Base-by-base conservation (phyloP, 2,797 vertebrate species). In the Atherinosoma microstoma region DNA sequence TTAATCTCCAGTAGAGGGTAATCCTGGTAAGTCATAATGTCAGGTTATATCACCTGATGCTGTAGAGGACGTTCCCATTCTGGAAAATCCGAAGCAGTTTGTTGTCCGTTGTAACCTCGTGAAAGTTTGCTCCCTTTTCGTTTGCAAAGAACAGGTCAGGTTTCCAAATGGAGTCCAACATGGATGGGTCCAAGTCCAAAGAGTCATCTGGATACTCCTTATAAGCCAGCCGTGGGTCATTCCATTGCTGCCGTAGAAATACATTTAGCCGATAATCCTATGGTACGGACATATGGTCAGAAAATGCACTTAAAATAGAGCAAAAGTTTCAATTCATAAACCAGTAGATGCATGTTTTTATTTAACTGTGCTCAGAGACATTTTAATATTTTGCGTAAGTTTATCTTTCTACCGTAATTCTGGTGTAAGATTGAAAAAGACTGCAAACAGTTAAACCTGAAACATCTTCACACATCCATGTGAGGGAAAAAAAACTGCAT, bases 111-210 rank as follows among this genome's bases (percentile, higher is more conserved):
- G 97, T 99, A 65, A 98, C 97, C 82, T 97, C 97, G 0, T 99
- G 97, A 88, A 99, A 99, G 81, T 95, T 97, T 82, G 97, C 97
- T 27, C 97, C 97, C 84, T 99, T 99, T 88, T 99, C 97, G 0
- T 99, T 99, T 80, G 97, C 97, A 2, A 99, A 98, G 93, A 98
- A 99, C 73, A 99, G 80, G 68, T 99, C 97, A 0, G 97, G 97
- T 91, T 98, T 99, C 97, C 97, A 99, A 85, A 98, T 98, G 83
- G 97, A 98, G 92, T 98, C 96, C 7, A 98, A 84, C 97, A 99
- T 99, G 45, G 97, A 98, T 4, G 97, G 97, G 83, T 98, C 96
- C 0, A 99, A 94, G 84, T 98, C 97, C 15, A 98, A 91, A 2
- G 97, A 98, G 89, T 98, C 96, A 0, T 98, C 97, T 0, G 97